Evolutionary conservation across 2,797 vertebrate genomes (phyloP).

Genomic region (Podarcis lilfordi): DNA sequence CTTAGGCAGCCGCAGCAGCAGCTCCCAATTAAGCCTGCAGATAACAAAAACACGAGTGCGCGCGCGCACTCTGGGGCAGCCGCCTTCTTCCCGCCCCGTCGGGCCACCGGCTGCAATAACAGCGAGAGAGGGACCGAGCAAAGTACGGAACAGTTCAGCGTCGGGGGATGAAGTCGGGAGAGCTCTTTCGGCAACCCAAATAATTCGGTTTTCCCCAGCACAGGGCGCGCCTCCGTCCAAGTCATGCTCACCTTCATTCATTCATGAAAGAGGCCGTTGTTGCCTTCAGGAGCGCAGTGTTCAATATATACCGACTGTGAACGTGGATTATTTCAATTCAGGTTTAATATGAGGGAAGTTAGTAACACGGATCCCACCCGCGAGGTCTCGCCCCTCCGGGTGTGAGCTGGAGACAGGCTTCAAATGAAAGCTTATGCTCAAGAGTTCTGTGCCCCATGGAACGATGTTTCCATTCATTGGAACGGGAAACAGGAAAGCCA

Average conservation of each 20-base stretch:
- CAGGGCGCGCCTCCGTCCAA: neutral
- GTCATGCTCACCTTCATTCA: neutral
- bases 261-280: neutral
- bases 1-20: no score
- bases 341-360: no score
- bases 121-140: neutral
- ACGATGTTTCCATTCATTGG: neutral
- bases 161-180: no score
- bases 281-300: neutral
- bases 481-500: neutral
- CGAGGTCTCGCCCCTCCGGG: neutral
- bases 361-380: neutral
- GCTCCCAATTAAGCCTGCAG: neutral
- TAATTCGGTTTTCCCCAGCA: no score
- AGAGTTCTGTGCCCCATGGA: neutral
- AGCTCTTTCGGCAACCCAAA: no score
- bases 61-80: neutral
- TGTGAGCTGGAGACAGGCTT: neutral
- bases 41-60: neutral
- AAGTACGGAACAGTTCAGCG: no score
- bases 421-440: neutral
- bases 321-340: neutral
- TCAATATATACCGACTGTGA: no score
- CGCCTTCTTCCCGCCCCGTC: neutral
- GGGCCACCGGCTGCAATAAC: neutral